Conservation (phyloP, 2,888 invertebrate genomes). For the Heterodera filipjevi region DNA sequence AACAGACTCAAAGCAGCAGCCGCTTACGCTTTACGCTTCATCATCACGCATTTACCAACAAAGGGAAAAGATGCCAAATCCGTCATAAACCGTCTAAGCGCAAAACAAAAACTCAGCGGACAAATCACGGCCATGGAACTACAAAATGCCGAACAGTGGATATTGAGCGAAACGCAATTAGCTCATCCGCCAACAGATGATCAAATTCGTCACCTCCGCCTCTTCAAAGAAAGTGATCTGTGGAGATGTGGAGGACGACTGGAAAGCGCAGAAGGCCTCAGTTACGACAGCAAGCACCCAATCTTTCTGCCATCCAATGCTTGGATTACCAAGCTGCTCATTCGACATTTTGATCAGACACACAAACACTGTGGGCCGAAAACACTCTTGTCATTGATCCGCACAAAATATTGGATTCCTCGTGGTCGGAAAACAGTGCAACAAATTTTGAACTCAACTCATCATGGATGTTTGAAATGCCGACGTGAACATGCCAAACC, state of each 20-base stretch:
- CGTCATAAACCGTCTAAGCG: too few species aligned
- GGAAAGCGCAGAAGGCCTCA: background rate
- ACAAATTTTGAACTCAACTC: background rate
- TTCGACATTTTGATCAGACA: background rate
- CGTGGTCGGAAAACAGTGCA: background rate
- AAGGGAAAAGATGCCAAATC: too few species aligned
- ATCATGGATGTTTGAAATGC: background rate
- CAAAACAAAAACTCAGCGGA: too few species aligned
- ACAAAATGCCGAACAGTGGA: background rate
- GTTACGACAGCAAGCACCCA: background rate
- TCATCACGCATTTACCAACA: too few species aligned
- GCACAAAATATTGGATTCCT: background rate
- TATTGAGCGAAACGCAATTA: background rate
- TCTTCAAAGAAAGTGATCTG: background rate
- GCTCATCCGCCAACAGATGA: background rate
- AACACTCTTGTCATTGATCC: background rate
- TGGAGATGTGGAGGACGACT: slow-evolving; percentile 9
- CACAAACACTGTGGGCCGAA: background rate
- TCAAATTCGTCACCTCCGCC: background rate
- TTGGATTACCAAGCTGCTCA: background rate
- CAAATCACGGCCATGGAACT: too few species aligned
- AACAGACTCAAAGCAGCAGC: too few species aligned
- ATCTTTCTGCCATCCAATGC: background rate
- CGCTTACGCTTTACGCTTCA: too few species aligned
- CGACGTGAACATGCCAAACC: background rate